Conservation (phyloP, 2,797 vertebrate species). For the Lates japonicus region DNA sequence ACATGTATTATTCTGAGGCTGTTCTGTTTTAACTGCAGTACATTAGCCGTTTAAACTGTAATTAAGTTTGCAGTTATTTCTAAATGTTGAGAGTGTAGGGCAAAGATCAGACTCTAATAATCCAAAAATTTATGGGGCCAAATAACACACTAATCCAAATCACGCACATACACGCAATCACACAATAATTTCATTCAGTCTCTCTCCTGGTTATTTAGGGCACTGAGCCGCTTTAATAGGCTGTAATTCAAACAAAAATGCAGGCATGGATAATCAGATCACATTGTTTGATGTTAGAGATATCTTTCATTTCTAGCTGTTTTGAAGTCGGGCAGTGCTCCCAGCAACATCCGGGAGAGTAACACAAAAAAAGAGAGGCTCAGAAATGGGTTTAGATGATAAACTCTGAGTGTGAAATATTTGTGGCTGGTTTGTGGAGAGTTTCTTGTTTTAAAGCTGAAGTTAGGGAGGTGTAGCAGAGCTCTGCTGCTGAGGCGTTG, state of each 20-base stretch:
- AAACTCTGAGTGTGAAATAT: background rate
- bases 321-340: background rate
- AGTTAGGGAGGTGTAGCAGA: background rate
- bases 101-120: conserved; percentile 20
- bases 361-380: background rate
- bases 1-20: background rate
- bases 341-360: background rate
- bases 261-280: conserved; percentile 17
- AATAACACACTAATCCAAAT: conserved; percentile 55
- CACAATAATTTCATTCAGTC: conserved; percentile 36
- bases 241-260: conserved; percentile 32
- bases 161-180: conserved; percentile 25
- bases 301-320: background rate
- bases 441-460: background rate
- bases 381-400: background rate
- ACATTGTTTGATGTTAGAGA: conserved; percentile 5
- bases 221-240: conserved; percentile 25
- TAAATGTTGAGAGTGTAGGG: conserved; percentile 4
- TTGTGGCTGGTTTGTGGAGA: background rate
- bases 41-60: background rate
- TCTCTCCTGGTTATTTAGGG: conserved; percentile 18
- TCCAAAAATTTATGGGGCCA: background rate
- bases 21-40: background rate
- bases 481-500: conserved; percentile 44
- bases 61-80: background rate